Evolutionary conservation across 53 echinoderm and acorn worm species (phyloP), one percentile per base, ranked within the genome.

Genomic region (Holothuria scabra): DNA sequence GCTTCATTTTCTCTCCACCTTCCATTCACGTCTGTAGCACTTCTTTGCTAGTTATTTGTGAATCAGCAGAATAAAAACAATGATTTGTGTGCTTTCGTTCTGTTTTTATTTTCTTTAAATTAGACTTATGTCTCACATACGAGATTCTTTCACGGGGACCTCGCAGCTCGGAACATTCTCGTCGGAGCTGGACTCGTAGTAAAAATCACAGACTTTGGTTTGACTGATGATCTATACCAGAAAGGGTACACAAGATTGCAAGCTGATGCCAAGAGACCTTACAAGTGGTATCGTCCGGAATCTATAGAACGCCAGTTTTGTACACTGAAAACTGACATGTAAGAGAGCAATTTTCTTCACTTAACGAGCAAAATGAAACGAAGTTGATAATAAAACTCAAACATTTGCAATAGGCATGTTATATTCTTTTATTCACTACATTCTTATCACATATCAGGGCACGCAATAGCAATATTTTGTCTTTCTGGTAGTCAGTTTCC

Each of bases 271-370:
- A 84, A 72, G 30, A 33, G 71, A 32, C 84, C 84, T 3, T 84
- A 60, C 37, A 84, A 84, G 23, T 84, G 84, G 84, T 84, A 69
- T 61, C 71, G 84, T 29, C 60, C 72, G 6, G 84, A 84, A 30
- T 70, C 84, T 8, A 60, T 84, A 0, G 59, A 57, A 71, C 70
- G 58, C 34, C 70, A 72, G 26, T 70, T 60, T 35, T 84, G 84
- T 32, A 84, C 84, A 10, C 37, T 69, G 20, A 84, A 84, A 57
- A 84, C 70, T 24, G 84, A 84, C 55, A 35, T 84, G 84, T 84
- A 32, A 84, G 84, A 70, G n/a, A n/a, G n/a, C n/a, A 58, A 52
- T 16, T 0, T 0, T 18, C 3, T 28, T n/a, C 3, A 38, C 34
- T 46, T 28, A n/a, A 11, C 26, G n/a, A n/a, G n/a, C n/a, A n/a